A percentile compares a stretch with the other conserved stretches of the same genome.
These are phyloP conservation scores for Aspidiotus destructor DNA, from an alignment of 2,888 invertebrate genomes.

Conservation along the genomic window DNA sequence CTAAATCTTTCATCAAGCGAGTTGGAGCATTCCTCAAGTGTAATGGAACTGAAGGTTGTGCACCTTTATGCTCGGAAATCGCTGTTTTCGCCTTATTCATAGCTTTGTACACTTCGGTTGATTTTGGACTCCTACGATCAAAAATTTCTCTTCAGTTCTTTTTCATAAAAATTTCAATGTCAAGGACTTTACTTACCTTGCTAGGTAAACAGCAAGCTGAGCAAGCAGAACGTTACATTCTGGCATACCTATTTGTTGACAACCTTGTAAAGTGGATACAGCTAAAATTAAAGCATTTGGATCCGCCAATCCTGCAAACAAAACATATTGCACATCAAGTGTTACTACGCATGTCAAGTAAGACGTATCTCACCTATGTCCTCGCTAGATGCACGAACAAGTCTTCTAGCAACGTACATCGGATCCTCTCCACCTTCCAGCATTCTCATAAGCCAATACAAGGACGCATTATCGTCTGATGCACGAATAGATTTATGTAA, in stretches of 20 bases:
- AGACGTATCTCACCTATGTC: constrained; percentile 55
- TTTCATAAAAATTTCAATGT: not conserved
- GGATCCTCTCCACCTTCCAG: constrained; percentile 72
- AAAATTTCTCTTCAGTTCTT: not conserved
- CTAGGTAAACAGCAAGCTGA: constrained; percentile 66
- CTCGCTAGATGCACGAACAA: constrained; percentile 65
- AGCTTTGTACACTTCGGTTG: constrained; percentile 50
- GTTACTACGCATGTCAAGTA: not conserved
- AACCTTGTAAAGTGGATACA: constrained; percentile 65
- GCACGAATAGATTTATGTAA: constrained; percentile 74
- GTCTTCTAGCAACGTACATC: constrained; percentile 61
- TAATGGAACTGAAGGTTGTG: constrained; percentile 63
- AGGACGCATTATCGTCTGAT: constrained; percentile 65
- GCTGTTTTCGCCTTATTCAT: constrained; percentile 50
- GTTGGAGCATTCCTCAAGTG: constrained; percentile 73
- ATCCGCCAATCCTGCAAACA: constrained; percentile 53
- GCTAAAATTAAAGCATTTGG: constrained; percentile 56
- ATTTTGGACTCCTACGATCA: constrained; percentile 56
- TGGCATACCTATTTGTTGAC: constrained; percentile 70
- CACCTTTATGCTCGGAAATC: constrained; percentile 54
- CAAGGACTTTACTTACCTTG: constrained; percentile 41
- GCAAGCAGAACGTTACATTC: constrained; percentile 68
- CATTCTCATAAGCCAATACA: constrained; percentile 75
- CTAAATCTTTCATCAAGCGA: constrained; percentile 63
- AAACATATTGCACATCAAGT: constrained; percentile 8